Evolutionary conservation across 64 coral and sea anemone genomes (phyloP), one percentile per base, ranked within the genome.

Genomic region (Porites australiensis): DNA sequence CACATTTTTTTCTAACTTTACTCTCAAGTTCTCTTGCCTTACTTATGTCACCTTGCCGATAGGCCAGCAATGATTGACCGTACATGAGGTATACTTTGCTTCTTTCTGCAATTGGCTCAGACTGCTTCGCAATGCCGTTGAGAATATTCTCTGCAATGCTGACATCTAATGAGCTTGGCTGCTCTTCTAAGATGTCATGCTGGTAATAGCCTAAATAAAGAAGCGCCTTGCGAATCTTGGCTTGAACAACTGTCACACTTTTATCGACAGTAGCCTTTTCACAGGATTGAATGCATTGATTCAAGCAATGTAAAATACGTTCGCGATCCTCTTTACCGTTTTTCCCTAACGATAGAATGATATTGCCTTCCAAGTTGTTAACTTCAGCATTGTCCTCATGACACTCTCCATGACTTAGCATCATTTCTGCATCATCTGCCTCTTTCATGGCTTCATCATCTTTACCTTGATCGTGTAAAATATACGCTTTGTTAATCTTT

Each of bases 251-350:
- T 59, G 86, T 62, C 23, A 44, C 47, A 14, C 86, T 88, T 46
- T 74, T 88, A 88, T 88, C 72, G 15, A 88, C 86, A 72, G 86
- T 88, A 53, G 86, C 86, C 27, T 88, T 58, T 75, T 88, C 86
- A 9, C 86, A 88, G 5, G 2, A 88, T 2, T 89, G 57, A 37
- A 89, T 66, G 52, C n/a, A 50, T 64, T 50, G 67, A 65, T 65
- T 57, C 59, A 89, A 67, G 73, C 44, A 74, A 51, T 46, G 20
- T 12, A 89, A 21, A n/a, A 89, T 79, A 1, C 19, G 44, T 7
- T 79, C 3, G 22, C 58, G 74, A 20, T 89, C 74, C 67, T 15
- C 11, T 67, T 66, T 79, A 4, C 73, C 68, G 47, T 89, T 79
- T 89, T 79, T 72, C 13, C 55, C 16, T 19, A 51, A 54, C 19